A percentile compares a stretch with the other conserved stretches of the same genome.
Evolutionary conservation across 2,888 invertebrate species (phyloP).

Genomic region (Athripsodes cinereus): DNA sequence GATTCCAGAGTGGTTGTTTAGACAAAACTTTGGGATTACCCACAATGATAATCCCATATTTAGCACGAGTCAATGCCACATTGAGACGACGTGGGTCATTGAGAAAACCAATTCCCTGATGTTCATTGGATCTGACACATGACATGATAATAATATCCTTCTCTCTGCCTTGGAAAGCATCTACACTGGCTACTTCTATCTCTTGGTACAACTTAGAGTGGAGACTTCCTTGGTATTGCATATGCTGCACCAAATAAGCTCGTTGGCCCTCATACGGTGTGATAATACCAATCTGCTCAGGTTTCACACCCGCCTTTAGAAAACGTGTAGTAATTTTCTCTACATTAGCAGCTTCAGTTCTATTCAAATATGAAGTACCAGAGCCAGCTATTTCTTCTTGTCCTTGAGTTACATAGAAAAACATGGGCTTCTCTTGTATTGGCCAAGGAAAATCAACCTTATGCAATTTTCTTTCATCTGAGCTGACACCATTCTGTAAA

Average conservation of each 20-base stretch:
- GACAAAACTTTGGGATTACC: conserved; percentile 98
- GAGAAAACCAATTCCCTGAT: conserved; percentile 97
- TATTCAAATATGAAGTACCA: conserved; percentile 96
- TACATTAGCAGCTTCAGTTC: conserved; percentile 97
- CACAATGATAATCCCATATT: conserved; percentile 96
- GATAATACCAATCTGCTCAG: conserved; percentile 97
- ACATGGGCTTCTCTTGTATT: conserved; percentile 92
- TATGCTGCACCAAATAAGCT: conserved; percentile 95
- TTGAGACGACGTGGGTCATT: conserved; percentile 97
- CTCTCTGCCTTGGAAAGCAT: conserved; percentile 98
- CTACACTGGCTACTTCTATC: conserved; percentile 98
- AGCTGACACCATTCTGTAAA: conserved; percentile 96
- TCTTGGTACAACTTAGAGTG: conserved; percentile 97
- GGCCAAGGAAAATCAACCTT: conserved; percentile 99
- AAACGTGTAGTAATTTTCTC: conserved; percentile 97
- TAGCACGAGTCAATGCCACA: conserved; percentile 95
- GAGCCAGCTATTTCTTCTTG: conserved; percentile 99
- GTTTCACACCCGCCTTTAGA: conserved; percentile 88
- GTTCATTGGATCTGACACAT: conserved; percentile 96
- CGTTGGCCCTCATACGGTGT: conserved; percentile 99
- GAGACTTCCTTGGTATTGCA: conserved; percentile 97
- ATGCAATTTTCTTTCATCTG: conserved; percentile 83
- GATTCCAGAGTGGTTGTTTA: conserved; percentile 98
- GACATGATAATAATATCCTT: conserved; percentile 99
- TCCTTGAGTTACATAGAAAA: conserved; percentile 97